Evolutionary conservation across 2,888 invertebrate species (phyloP).

Genomic region (Limnephilus auricula): DNA sequence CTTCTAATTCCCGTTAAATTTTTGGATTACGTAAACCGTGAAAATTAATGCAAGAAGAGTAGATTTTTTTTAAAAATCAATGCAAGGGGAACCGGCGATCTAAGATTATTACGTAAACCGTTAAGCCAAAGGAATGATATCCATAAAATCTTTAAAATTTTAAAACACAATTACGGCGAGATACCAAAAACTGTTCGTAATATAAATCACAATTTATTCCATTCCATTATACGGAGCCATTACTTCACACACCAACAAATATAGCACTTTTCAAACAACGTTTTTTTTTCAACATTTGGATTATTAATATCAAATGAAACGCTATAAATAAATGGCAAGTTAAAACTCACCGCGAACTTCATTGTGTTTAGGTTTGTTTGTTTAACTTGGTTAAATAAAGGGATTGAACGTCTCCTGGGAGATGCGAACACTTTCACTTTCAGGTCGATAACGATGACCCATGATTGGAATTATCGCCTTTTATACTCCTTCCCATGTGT

Average conservation of each 20-base stretch:
- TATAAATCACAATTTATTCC: too few relatives aligned
- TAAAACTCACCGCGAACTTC: slow-evolving; percentile 67
- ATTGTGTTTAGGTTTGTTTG: slow-evolving; percentile 59
- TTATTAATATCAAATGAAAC: not conserved
- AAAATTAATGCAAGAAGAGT: too few relatives aligned
- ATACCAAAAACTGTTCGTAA: not conserved
- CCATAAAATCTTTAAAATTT: not conserved
- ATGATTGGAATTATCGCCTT: slow-evolving; percentile 60
- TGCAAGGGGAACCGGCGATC: not conserved
- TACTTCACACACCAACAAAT: not conserved
- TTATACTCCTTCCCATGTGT: slow-evolving; percentile 62
- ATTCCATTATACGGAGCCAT: not conserved
- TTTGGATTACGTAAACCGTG: not conserved
- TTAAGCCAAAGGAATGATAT: not conserved
- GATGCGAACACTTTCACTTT: slow-evolving; percentile 66
- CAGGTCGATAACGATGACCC: slow-evolving; percentile 63
- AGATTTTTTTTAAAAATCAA: not conserved
- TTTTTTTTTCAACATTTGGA: not conserved
- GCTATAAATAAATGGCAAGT: slow-evolving; percentile 34
- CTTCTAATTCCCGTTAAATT: not conserved
- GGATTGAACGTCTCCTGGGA: slow-evolving; percentile 37
- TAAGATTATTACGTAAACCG: not conserved
- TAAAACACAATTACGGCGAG: not conserved
- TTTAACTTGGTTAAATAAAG: slow-evolving; percentile 40
- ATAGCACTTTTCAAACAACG: not conserved